Conservation (phyloP, 2,113 vertebrate genomes). For the Ciconia maguari region DNA sequence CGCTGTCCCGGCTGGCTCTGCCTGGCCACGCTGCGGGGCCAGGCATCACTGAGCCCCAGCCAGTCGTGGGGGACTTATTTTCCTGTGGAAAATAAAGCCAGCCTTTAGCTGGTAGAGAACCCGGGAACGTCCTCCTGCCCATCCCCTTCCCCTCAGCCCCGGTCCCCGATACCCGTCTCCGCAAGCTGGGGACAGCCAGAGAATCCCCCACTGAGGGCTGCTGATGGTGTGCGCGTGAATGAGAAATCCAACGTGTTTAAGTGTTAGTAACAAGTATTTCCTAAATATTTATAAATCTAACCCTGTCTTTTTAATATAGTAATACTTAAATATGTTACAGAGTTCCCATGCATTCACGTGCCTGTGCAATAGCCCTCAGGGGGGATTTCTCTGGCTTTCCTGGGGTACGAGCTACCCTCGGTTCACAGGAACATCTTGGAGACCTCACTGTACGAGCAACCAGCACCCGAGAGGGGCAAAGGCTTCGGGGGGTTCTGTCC, state of each 20-base stretch:
- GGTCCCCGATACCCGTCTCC: rapidly evolving
- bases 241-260: rapidly evolving
- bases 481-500: background rate
- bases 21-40: rapidly evolving
- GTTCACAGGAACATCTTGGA: background rate
- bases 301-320: rapidly evolving
- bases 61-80: rapidly evolving
- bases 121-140: background rate
- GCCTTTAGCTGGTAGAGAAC: background rate
- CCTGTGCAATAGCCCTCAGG: background rate
- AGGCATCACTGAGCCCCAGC: rapidly evolving
- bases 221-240: rapidly evolving
- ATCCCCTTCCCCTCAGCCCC: background rate
- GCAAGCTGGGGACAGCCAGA: too few species aligned
- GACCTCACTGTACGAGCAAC: too few species aligned
- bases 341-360: rapidly evolving
- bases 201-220: background rate
- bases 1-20: background rate
- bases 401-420: rapidly evolving
- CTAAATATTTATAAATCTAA: background rate
- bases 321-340: too few species aligned
- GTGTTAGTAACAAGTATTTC: background rate
- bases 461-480: too few species aligned
- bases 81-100: background rate
- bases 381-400: background rate